A percentile compares a stretch with the other conserved stretches of the same genome.
These are phyloP conservation scores for Tetramorium alpestre DNA, from an alignment of 1,140 invertebrate species.

Conservation along the genomic window DNA sequence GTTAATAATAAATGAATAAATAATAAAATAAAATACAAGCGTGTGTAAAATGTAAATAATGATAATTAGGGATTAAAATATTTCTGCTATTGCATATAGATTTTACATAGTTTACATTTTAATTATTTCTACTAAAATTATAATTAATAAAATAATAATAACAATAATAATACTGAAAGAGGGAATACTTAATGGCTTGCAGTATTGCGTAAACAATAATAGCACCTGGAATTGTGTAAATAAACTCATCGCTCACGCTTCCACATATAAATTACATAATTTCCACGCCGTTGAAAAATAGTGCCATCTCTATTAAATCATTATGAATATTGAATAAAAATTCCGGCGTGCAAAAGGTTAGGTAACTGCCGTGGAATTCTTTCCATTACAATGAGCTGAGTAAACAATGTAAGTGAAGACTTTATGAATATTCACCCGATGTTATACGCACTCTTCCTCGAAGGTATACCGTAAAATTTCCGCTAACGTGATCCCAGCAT, in stretches of 20 bases:
- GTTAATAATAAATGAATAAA: neutral
- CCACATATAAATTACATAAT: conserved; percentile 24
- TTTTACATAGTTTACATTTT: neutral
- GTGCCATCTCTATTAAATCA: conserved; percentile 41
- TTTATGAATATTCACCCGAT: conserved; percentile 50
- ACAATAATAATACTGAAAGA: neutral
- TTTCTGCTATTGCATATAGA: neutral
- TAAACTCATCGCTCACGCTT: conserved; percentile 17
- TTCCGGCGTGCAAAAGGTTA: conserved; percentile 36
- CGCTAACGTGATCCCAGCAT: conserved; percentile 41
- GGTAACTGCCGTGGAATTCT: conserved; percentile 42
- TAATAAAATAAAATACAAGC: neutral
- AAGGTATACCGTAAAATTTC: conserved; percentile 53
- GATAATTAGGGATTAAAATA: neutral
- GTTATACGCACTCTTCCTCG: conserved; percentile 54
- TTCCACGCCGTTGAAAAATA: conserved; percentile 25
- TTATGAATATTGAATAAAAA: conserved; percentile 56
- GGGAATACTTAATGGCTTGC: neutral
- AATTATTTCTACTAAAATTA: neutral
- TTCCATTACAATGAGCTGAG: conserved; percentile 43
- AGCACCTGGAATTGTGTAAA: conserved; percentile 23
- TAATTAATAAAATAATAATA: neutral
- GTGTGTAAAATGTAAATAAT: neutral
- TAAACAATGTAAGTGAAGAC: conserved; percentile 59
- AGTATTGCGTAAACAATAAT: neutral